A percentile compares a stretch with the other conserved stretches of the same genome.
These are phyloP conservation scores for Zootermopsis nevadensis DNA, from an alignment of 2,888 invertebrate species.

Conservation along the genomic window DNA sequence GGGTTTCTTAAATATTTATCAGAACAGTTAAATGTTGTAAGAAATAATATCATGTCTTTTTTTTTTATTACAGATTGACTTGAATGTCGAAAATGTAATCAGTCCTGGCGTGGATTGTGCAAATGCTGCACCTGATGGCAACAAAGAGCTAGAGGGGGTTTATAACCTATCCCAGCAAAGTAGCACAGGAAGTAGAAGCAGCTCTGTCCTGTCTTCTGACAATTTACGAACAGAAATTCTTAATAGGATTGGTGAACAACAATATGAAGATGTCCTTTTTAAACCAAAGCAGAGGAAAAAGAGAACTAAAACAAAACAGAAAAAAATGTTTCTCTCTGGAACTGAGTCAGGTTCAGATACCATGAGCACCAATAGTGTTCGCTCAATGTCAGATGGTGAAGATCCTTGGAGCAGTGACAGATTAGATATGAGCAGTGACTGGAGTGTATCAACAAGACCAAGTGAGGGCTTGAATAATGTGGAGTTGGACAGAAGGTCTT, in stretches of 20 bases:
- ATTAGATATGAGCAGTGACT: slow-evolving; percentile 47
- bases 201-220: slow-evolving; percentile 10
- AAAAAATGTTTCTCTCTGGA: slow-evolving; percentile 57
- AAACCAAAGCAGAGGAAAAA: slow-evolving; percentile 69
- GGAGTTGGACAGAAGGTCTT: slow-evolving; percentile 29
- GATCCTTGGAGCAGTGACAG: slow-evolving; percentile 48
- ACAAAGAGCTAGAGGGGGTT: slow-evolving; percentile 43
- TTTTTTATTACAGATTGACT: slow-evolving; percentile 30
- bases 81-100: slow-evolving; percentile 14
- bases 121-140: slow-evolving; percentile 3
- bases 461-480: slow-evolving; percentile 2
- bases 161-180: slow-evolving; percentile 44
- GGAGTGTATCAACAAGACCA: slow-evolving; percentile 40
- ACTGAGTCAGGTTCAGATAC: slow-evolving; percentile 56
- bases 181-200: background rate
- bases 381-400: slow-evolving; percentile 54
- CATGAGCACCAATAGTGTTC: slow-evolving; percentile 48
- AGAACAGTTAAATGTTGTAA: background rate
- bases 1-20: slow-evolving; percentile 53
- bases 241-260: slow-evolving; percentile 77
- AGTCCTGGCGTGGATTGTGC: slow-evolving; percentile 28
- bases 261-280: slow-evolving; percentile 76
- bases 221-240: slow-evolving; percentile 68
- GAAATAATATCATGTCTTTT: background rate
- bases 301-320: slow-evolving; percentile 60